Evolutionary conservation across 2,888 invertebrate species (phyloP), one percentile per base, ranked within the genome.

Genomic region (Eupelmus urozonus): DNA sequence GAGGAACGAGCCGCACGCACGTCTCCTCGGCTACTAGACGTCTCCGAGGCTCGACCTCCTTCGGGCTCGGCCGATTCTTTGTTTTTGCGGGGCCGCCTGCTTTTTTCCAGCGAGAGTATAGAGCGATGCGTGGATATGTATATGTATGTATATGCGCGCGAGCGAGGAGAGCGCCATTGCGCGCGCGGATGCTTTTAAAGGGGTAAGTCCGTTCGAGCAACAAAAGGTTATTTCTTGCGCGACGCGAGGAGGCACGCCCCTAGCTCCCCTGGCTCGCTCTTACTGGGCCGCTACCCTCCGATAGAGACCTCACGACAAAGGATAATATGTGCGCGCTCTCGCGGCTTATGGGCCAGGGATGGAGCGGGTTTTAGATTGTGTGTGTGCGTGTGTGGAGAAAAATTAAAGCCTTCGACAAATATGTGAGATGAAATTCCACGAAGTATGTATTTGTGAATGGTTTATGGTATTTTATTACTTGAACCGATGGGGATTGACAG

Each of bases 171-270:
- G 20, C 20, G 66, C 53, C 11, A 29, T 62, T n/a, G 40, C n/a
- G 40, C 34, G n/a, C 57, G 59, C 13, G 18, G 49, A 25, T 34
- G 34, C 20, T 45, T 51, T 78, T 42, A 77, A 80, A 78, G 80
- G 69, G 74, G 80, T 60, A 57, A 59, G 65, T 59, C 66, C 59
- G 34, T 11, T 20, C 18, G 29, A n/a, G 23, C 55, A 25, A 76
- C 76, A 76, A 76, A 76, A 57, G 77, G 23, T n/a, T n/a, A n/a
- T 63, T 57, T n/a, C 66, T 74, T 66, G 40, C 66, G 49, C 66
- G 49, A 51, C 42, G 63, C 53, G n/a, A n/a, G n/a, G n/a, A 63
- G 13, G 75, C 71, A 55, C 67, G 66, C 65, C 80, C 55, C 70
- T 51, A 40, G 60, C 59, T 25, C 57, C 73, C 27, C 73, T n/a